These are phyloP conservation scores for Cephalopholis sonnerati DNA, from an alignment of 2,113 vertebrate genomes.

Conservation along the genomic window DNA sequence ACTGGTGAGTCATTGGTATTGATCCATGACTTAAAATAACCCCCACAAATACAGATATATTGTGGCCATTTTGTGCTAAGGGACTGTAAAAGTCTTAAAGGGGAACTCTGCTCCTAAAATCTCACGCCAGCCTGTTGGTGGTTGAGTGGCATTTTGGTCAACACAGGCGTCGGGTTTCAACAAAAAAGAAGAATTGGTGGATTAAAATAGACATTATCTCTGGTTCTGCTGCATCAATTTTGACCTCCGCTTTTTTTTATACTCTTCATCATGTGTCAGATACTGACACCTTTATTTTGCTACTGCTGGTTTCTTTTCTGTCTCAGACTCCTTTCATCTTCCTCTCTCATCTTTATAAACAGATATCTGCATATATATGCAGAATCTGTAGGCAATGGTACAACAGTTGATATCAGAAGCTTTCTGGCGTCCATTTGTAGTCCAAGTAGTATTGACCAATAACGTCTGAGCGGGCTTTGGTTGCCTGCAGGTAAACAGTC, in stretches of 20 bases:
- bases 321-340: too few relatives aligned
- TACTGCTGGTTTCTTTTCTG: too few relatives aligned
- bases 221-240: background rate
- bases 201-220: background rate
- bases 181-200: background rate
- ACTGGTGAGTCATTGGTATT: conserved; percentile 33
- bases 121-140: background rate
- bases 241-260: background rate
- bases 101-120: background rate
- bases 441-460: too few relatives aligned
- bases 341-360: too few relatives aligned
- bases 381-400: too few relatives aligned
- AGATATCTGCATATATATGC: too few relatives aligned
- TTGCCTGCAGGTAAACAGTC: too few relatives aligned
- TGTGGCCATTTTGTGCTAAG: background rate
- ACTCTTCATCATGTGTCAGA: too few relatives aligned
- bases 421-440: too few relatives aligned
- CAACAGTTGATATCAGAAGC: too few relatives aligned
- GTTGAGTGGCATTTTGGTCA: background rate
- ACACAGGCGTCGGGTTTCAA: background rate
- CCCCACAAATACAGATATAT: background rate
- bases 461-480: too few relatives aligned
- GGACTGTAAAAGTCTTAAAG: background rate
- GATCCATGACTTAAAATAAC: conserved; percentile 11
- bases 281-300: too few relatives aligned